phyloP scores from a whole-genome alignment of 1,140 invertebrate species.

The Palaemon carinicauda region DNA sequence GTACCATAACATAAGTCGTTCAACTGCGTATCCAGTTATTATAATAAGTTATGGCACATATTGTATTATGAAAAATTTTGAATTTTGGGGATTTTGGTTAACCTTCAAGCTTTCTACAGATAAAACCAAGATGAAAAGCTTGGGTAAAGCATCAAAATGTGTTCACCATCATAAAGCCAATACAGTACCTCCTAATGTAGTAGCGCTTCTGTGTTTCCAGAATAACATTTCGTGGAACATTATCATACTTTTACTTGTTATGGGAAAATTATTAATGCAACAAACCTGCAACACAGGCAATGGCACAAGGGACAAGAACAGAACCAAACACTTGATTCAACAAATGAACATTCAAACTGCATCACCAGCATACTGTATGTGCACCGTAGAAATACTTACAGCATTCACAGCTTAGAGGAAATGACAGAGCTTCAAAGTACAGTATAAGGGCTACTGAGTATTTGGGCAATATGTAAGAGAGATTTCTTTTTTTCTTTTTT shows the following conservation, averaged over 20 bases:
- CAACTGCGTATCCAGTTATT: too few relatives aligned
- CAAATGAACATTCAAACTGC: constrained; percentile 38
- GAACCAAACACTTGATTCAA: constrained; percentile 30
- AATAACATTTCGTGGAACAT: too few relatives aligned
- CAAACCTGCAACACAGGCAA: constrained; percentile 48
- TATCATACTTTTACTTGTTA: background rate
- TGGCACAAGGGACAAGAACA: constrained; percentile 39
- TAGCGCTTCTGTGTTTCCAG: too few relatives aligned
- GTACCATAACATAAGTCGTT: too few relatives aligned
- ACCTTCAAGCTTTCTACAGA: too few relatives aligned
- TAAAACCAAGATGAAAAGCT: too few relatives aligned
- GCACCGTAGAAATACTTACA: constrained; percentile 51
- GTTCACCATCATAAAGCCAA: too few relatives aligned
- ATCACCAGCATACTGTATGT: constrained; percentile 49
- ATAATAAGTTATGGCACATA: too few relatives aligned
- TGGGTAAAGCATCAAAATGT: too few relatives aligned
- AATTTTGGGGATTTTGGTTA: too few relatives aligned
- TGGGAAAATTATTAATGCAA: constrained; percentile 27
- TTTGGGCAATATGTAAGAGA: constrained; percentile 55
- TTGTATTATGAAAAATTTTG: too few relatives aligned
- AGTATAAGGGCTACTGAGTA: constrained; percentile 54
- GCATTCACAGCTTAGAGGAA: constrained; percentile 39
- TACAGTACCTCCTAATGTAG: too few relatives aligned
- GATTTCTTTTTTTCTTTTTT: background rate
- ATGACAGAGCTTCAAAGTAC: constrained; percentile 51